These are phyloP conservation scores for Mizuhopecten yessoensis DNA, from an alignment of 1,140 invertebrate genomes.

Conservation along the genomic window DNA sequence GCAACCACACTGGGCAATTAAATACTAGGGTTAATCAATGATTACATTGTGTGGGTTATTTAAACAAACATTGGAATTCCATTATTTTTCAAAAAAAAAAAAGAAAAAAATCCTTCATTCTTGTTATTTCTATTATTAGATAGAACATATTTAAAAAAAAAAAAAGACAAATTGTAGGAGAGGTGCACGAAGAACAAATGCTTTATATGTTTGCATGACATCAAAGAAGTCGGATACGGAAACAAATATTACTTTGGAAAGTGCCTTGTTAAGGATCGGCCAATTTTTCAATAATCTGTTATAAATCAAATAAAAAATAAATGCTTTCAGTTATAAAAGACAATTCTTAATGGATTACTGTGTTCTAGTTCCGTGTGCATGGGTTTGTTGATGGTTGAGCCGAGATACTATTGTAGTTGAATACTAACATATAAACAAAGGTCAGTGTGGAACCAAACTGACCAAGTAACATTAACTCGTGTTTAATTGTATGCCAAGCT, in stretches of 20 bases:
- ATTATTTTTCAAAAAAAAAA: no score
- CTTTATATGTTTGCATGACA: neutral
- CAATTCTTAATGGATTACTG: neutral
- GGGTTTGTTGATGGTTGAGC: neutral
- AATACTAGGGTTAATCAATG: neutral
- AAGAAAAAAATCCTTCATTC: no score
- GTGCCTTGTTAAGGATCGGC: neutral
- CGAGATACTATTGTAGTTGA: constrained; percentile 8
- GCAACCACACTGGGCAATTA: neutral
- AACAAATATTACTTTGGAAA: neutral
- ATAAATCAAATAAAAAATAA: neutral
- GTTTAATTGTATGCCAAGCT: neutral
- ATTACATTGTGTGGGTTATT: neutral
- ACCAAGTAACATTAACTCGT: neutral
- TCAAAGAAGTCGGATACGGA: neutral
- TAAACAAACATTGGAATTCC: neutral
- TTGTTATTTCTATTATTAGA: no score
- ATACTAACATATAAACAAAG: neutral
- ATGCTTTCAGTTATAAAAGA: neutral
- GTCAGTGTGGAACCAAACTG: neutral
- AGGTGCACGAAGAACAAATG: neutral
- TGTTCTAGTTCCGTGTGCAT: neutral
- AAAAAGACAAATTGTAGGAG: no score
- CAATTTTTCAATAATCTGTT: neutral
- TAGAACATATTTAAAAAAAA: no score